Evolutionary conservation across 92 coral and sea anemone genomes (phyloP), one percentile per base, ranked within the genome.

Genomic region (Plumapathes pennacea): DNA sequence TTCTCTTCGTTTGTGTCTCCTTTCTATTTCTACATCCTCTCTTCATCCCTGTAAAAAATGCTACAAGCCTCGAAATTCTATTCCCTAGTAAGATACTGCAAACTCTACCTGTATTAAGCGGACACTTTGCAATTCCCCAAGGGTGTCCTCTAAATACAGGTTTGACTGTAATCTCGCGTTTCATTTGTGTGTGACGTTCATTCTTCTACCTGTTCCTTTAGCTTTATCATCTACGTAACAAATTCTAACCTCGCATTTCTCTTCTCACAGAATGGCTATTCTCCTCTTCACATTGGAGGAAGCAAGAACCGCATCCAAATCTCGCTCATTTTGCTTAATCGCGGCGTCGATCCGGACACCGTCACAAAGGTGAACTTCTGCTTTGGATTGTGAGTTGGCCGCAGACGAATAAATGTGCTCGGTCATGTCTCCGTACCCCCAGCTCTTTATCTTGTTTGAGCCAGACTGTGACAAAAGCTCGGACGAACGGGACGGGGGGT

Each of bases 271-370:
- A 92, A 92, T 80, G 98, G 98, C 25, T 92, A 88, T 49, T 88
- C 98, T 22, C 96, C 98, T 46, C 62, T 92, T 44, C 98, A 92
- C 69, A 92, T 92, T 49, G 96, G 92, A 10, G 82, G 90, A 39
- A 82, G 76, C 64, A 79, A 90, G 50, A 76, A 88, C 74, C 95
- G 89, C 50, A 77, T 66, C 18, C 89, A 92, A 20, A 89, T 92
- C 22, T 94, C 88, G 0, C 43, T 67, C 25, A 54, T 78, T 3
- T 64, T 92, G 53, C 74, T 94, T 31, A 77, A 76, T 17, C 83
- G 84, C 50, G 97, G 96, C 10, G 89, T 88, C 31, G 99, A 94
- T 42, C 96, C 99, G 11, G 96, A 84, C 48, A 82, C 85, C 6
- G 65, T 39, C 10, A 92, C 98, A 8, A 90, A 92, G 96, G 98